These are phyloP conservation scores for Charaxes varanes DNA, from an alignment of 1,140 invertebrate species.

Conservation along the genomic window DNA sequence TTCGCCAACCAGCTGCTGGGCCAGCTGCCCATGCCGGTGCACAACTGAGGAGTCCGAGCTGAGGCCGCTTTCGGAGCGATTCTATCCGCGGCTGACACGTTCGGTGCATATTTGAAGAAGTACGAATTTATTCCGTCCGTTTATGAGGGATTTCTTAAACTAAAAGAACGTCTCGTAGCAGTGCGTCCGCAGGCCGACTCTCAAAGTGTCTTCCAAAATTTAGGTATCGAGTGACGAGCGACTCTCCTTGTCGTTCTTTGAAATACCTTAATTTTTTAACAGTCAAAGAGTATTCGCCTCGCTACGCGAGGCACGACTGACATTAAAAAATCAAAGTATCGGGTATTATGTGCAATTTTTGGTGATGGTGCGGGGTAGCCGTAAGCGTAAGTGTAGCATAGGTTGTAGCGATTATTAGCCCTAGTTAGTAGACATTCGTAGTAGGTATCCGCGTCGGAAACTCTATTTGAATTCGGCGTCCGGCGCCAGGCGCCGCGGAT, in stretches of 20 bases:
- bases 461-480: no score
- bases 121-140: constrained; percentile 66
- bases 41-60: constrained; percentile 57
- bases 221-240: constrained; percentile 25
- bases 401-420: constrained; percentile 30
- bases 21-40: constrained; percentile 77
- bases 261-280: constrained; percentile 69
- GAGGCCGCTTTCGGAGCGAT: constrained; percentile 18
- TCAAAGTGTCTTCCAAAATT: constrained; percentile 53
- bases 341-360: constrained; percentile 77
- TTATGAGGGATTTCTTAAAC: constrained; percentile 11
- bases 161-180: neutral
- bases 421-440: constrained; percentile 35
- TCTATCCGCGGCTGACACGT: no score
- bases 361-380: constrained; percentile 75
- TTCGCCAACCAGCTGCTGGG: constrained; percentile 93
- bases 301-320: constrained; percentile 66
- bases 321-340: constrained; percentile 76
- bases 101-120: constrained; percentile 22
- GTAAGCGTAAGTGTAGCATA: constrained; percentile 52
- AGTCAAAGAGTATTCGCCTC: constrained; percentile 43
- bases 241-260: constrained; percentile 30
- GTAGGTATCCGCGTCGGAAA: no score
- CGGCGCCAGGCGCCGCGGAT: constrained; percentile 64
- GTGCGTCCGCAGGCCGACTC: neutral